These are phyloP conservation scores for Brenthis daphne DNA, from an alignment of 2,888 invertebrate species.

Conservation along the genomic window DNA sequence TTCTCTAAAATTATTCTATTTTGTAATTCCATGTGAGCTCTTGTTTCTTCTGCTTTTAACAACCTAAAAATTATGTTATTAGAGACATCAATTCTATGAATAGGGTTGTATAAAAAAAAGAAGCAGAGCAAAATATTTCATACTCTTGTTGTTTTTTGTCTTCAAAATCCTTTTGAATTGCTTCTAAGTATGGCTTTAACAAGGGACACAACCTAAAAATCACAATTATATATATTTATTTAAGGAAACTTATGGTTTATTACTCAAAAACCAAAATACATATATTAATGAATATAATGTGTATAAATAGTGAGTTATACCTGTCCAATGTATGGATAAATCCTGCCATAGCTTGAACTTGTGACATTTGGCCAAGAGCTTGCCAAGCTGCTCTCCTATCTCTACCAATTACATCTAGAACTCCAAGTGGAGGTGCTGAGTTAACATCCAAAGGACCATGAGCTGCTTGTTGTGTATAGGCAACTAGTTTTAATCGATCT, in stretches of 20 bases:
- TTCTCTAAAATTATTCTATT: constrained; percentile 84
- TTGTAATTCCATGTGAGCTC: constrained; percentile 81
- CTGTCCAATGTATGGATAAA: constrained; percentile 94
- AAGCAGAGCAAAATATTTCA: constrained; percentile 43
- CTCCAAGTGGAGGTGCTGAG: constrained; percentile 91
- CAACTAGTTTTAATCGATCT: constrained; percentile 94
- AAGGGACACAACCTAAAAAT: constrained; percentile 88
- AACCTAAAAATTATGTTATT: constrained; percentile 44
- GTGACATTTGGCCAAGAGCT: constrained; percentile 91
- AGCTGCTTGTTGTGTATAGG: constrained; percentile 94
- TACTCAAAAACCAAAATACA: not conserved
- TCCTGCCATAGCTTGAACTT: constrained; percentile 94
- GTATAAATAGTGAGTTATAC: constrained; percentile 44
- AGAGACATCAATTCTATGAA: not conserved
- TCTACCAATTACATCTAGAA: constrained; percentile 96
- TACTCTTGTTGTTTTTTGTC: constrained; percentile 84
- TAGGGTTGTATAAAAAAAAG: not conserved
- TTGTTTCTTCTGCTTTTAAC: constrained; percentile 82
- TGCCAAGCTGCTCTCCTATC: constrained; percentile 97
- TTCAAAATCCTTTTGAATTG: constrained; percentile 93
- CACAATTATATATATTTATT: not conserved
- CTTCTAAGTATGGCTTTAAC: constrained; percentile 95
- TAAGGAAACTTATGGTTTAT: not conserved
- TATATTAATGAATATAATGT: not conserved
- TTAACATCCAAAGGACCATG: constrained; percentile 91